phyloP scores from a whole-genome alignment of 1,140 invertebrate genomes.

The Diorhabda elongata region DNA sequence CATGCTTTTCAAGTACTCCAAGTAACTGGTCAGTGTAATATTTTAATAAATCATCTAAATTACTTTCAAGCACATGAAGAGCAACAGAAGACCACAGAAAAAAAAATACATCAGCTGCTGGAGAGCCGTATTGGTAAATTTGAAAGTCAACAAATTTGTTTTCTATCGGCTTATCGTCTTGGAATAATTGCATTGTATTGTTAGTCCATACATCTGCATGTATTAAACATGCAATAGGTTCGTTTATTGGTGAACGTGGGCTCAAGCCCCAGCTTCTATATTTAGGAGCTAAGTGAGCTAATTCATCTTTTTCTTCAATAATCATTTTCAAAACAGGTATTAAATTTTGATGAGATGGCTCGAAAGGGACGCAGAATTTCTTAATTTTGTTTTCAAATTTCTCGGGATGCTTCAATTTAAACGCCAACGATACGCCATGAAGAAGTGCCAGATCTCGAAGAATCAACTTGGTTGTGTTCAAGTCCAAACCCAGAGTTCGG shows the following conservation, averaged over 20 bases:
- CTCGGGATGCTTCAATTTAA: constrained; percentile 47
- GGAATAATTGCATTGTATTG: constrained; percentile 53
- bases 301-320: constrained; percentile 35
- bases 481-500: constrained; percentile 47
- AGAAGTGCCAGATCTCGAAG: constrained; percentile 50
- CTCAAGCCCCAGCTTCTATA: background rate
- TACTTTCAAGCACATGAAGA: constrained; percentile 40
- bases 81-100: constrained; percentile 53
- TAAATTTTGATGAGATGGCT: background rate
- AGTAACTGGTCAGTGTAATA: constrained; percentile 47
- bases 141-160: constrained; percentile 60
- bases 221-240: constrained; percentile 50
- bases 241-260: constrained; percentile 19
- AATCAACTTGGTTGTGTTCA: constrained; percentile 45
- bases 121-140: constrained; percentile 51
- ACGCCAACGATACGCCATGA: constrained; percentile 53
- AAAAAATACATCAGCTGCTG: constrained; percentile 54
- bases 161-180: constrained; percentile 25
- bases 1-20: constrained; percentile 17
- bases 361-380: constrained; percentile 28
- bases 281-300: constrained; percentile 26
- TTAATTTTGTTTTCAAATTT: constrained; percentile 45
- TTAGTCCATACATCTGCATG: constrained; percentile 61
- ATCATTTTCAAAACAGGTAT: background rate
- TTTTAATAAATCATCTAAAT: constrained; percentile 49